Evolutionary conservation across 35 echinoderm and acorn worm genomes (phyloP), one percentile per base, ranked within the genome.

Genomic region (Eucidaris tribuloides): DNA sequence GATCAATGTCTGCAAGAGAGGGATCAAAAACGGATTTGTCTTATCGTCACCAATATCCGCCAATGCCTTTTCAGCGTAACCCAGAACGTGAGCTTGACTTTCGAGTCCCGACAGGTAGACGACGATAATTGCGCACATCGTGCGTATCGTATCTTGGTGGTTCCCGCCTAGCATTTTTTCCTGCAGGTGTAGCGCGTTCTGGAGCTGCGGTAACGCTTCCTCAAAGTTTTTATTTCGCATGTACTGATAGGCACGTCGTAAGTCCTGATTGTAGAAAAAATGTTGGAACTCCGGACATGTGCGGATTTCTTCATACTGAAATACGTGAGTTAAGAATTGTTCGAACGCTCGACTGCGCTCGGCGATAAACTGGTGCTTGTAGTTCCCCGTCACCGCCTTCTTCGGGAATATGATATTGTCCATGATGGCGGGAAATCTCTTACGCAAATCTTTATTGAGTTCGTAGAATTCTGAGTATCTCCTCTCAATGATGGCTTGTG

Each of bases 311-410:
- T 97, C 94, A n/a, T 79, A 70, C 22, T 83, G 62, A 66, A 71
- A 97, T 15, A 89, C 85, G 64, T 86, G 86, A 0, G 81, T 85
- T 0, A 97, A 78, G 82, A 89, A 97, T 35, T 88, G 81, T 65
- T 97, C 94, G 86, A 97, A 97, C 18, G 94, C 94, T 18, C 94
- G 80, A 24, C 89, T 92, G 29, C 94, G 80, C 78, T 97, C 94
- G 28, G 94, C 94, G 27, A 97, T 97, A 42, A 92, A 92, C 32
- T 97, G 88, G 18, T 85, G 89, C 52, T 87, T 87, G 81, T 85
- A 97, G 59, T 92, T 97, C 20, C 94, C 90, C 0, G 94, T 97
- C 45, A 97, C 65, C 15, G 68, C 86, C 48, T 97, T 97, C 52
- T 81, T 88, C 0, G 94, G 94, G 65, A 97, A 97, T 29, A 65